A percentile compares a stretch with the other conserved stretches of the same genome.
Conservation (phyloP, 2,888 invertebrate species). For the Diadromus collaris region DNA sequence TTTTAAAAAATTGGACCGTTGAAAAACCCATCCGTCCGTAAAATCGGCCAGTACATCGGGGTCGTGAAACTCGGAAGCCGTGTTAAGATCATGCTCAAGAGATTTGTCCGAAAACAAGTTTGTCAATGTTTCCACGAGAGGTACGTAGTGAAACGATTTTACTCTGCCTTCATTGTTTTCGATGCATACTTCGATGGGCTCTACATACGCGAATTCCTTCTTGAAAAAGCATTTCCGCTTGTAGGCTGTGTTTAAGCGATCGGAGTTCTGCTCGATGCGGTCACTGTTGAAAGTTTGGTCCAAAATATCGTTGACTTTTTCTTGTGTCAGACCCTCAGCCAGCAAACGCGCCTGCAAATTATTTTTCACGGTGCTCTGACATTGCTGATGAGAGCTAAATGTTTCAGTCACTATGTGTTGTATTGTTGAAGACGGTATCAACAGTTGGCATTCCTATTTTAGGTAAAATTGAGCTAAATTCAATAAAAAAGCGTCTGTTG, state of each 20-base stretch:
- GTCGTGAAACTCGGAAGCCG: constrained; percentile 14
- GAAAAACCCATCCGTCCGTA: constrained; percentile 64
- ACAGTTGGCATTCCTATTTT: constrained; percentile 62
- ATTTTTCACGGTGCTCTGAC: constrained; percentile 44
- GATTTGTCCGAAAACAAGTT: constrained; percentile 17
- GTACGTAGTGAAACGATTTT: constrained; percentile 21
- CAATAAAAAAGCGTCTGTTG: constrained; percentile 30
- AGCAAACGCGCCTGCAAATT: constrained; percentile 41
- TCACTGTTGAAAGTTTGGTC: neutral
- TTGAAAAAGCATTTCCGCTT: constrained; percentile 55
- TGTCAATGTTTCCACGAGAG: constrained; percentile 10
- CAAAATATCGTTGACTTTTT: constrained; percentile 46
- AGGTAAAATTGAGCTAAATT: constrained; percentile 58
- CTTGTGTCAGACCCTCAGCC: constrained; percentile 35
- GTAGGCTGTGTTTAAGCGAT: constrained; percentile 14
- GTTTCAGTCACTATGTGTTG: constrained; percentile 59
- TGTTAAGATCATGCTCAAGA: neutral
- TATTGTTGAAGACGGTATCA: constrained; percentile 60
- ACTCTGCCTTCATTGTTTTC: neutral
- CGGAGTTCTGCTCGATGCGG: no score
- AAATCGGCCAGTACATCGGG: constrained; percentile 63
- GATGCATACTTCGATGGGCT: constrained; percentile 7
- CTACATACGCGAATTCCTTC: constrained; percentile 55
- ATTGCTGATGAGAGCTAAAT: constrained; percentile 51
- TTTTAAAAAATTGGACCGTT: constrained; percentile 63